These are phyloP conservation scores for Hedychridium roseum DNA, from an alignment of 2,888 invertebrate species.

Conservation along the genomic window DNA sequence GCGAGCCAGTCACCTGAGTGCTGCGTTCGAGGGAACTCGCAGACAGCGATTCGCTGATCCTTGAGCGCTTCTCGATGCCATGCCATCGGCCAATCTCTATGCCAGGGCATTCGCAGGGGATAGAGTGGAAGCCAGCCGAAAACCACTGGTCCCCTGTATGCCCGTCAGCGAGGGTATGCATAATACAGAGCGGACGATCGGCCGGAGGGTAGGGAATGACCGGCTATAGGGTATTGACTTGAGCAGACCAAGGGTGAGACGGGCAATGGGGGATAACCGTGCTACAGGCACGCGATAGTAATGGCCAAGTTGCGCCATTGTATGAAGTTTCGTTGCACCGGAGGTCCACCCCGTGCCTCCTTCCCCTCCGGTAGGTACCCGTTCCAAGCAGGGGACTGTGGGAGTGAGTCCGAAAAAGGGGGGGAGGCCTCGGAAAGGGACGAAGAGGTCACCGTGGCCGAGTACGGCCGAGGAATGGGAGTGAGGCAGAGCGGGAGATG, in stretches of 20 bases:
- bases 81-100: too few relatives aligned
- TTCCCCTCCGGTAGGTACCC: too few relatives aligned
- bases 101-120: too few relatives aligned
- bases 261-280: slow-evolving; percentile 30
- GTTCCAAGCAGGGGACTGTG: slow-evolving; percentile 15
- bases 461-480: not conserved
- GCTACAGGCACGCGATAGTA: slow-evolving; percentile 41
- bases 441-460: not conserved
- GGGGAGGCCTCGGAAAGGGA: not conserved
- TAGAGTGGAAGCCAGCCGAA: too few relatives aligned
- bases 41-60: too few relatives aligned
- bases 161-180: slow-evolving; percentile 21
- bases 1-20: too few relatives aligned
- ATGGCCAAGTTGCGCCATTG: slow-evolving; percentile 58
- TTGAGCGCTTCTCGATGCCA: too few relatives aligned
- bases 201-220: slow-evolving; percentile 6
- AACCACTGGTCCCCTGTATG: too few relatives aligned
- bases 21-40: too few relatives aligned
- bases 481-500: slow-evolving; percentile 11
- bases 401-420: slow-evolving; percentile 2
- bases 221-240: not conserved
- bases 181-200: slow-evolving; percentile 32
- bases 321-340: slow-evolving; percentile 52
- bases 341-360: slow-evolving; percentile 21
- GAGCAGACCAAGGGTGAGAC: slow-evolving; percentile 1